Evolutionary conservation across 2,113 vertebrate species (phyloP).

Genomic region (Astur gentilis): DNA sequence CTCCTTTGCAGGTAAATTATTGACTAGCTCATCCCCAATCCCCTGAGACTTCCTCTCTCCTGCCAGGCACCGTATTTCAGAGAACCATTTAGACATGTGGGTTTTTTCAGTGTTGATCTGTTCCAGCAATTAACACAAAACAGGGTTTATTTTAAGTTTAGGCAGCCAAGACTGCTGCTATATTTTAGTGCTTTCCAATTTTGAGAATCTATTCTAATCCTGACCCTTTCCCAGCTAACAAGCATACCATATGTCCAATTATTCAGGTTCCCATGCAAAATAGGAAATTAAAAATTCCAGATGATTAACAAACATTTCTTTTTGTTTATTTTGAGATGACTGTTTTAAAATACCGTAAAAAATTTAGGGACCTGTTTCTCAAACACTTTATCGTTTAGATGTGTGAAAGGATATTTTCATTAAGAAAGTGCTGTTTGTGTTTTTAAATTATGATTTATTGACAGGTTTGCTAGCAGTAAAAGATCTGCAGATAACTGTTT

Average conservation of each 20-base stretch:
- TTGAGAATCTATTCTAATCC: constrained; percentile 23
- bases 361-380: not conserved
- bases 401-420: not conserved
- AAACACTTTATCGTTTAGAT: not conserved
- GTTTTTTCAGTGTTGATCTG: not conserved
- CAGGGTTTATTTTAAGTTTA: not conserved
- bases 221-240: constrained; percentile 52
- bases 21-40: not conserved
- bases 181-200: constrained; percentile 38
- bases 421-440: not conserved
- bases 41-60: not conserved
- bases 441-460: not conserved
- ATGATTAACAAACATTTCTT: constrained; percentile 55
- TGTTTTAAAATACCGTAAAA: constrained; percentile 5
- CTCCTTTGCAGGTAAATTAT: not conserved
- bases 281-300: constrained; percentile 62
- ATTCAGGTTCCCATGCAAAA: constrained; percentile 60
- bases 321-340: constrained; percentile 58
- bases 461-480: not conserved
- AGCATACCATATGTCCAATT: constrained; percentile 58
- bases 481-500: not conserved
- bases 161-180: not conserved
- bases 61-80: not conserved
- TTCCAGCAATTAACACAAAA: constrained; percentile 27
- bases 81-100: not conserved